Percentiles rank a stretch among this genome's conserved stretches.
phyloP scores from a whole-genome alignment of 2,888 invertebrate species.

The Mayetiola destructor region DNA sequence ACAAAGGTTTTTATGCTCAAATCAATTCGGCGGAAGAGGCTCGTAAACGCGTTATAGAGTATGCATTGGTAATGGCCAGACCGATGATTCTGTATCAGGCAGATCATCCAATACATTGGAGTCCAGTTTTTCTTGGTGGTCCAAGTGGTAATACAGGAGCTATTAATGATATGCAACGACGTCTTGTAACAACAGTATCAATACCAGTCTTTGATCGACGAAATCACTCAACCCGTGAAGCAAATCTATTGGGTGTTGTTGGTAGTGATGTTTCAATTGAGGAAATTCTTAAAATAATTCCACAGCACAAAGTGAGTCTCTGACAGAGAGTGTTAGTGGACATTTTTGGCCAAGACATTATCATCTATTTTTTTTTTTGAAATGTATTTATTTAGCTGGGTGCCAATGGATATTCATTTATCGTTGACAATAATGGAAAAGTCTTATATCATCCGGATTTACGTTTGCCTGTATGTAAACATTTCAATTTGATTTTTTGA shows the following conservation, averaged over 20 bases:
- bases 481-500: not conserved
- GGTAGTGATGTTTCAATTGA: conserved; percentile 94
- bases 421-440: conserved; percentile 95
- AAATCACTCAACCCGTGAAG: conserved; percentile 75
- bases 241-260: conserved; percentile 88
- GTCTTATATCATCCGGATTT: conserved; percentile 92
- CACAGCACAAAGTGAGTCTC: conserved; percentile 77
- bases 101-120: conserved; percentile 89
- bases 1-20: conserved; percentile 55
- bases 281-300: conserved; percentile 87
- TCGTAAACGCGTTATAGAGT: conserved; percentile 81
- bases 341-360: not conserved
- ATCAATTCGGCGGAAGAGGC: conserved; percentile 81
- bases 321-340: not conserved
- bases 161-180: conserved; percentile 44
- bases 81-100: conserved; percentile 91
- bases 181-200: conserved; percentile 84
- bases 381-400: conserved; percentile 53
- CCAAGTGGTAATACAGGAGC: conserved; percentile 44
- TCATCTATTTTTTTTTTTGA: conserved; percentile 14
- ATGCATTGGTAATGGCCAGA: conserved; percentile 85
- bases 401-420: conserved; percentile 90
- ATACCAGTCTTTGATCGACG: conserved; percentile 89
- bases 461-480: conserved; percentile 60
- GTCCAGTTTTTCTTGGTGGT: conserved; percentile 76